These are phyloP conservation scores for Acanthisitta chloris DNA, from an alignment of 2,113 vertebrate genomes.

Conservation along the genomic window DNA sequence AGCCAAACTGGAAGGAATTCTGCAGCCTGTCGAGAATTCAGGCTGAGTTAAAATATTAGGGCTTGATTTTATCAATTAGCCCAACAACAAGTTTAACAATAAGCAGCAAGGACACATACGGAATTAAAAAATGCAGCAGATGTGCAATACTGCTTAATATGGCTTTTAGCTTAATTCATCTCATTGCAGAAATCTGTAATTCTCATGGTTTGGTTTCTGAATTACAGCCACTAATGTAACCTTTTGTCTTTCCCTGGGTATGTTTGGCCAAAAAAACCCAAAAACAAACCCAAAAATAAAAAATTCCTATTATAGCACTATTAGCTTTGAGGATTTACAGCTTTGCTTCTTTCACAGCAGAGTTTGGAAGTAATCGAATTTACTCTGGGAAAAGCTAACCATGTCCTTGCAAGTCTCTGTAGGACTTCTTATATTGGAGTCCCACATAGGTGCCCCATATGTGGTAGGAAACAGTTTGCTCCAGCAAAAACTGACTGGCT, in stretches of 20 bases:
- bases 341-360: not conserved
- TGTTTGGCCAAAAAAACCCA: not conserved
- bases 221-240: not conserved
- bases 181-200: conserved; percentile 26
- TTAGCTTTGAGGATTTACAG: conserved; percentile 18
- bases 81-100: not conserved
- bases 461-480: not conserved
- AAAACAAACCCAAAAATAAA: not conserved
- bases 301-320: not conserved
- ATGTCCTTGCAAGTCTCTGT: not conserved
- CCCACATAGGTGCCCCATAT: not conserved
- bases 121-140: conserved; percentile 23
- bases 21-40: not conserved
- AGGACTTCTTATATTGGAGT: not conserved
- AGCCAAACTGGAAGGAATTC: not conserved
- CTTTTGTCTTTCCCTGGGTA: not conserved
- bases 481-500: not conserved
- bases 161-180: conserved; percentile 48
- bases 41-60: not conserved
- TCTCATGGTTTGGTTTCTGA: not conserved
- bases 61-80: conserved; percentile 13
- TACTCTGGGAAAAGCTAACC: not conserved
- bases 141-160: conserved; percentile 22
- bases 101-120: not conserved
- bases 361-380: not conserved